Evolutionary conservation across 2,797 vertebrate species (phyloP), one percentile per base, ranked within the genome.

Genomic region (Gymnocypris eckloni): DNA sequence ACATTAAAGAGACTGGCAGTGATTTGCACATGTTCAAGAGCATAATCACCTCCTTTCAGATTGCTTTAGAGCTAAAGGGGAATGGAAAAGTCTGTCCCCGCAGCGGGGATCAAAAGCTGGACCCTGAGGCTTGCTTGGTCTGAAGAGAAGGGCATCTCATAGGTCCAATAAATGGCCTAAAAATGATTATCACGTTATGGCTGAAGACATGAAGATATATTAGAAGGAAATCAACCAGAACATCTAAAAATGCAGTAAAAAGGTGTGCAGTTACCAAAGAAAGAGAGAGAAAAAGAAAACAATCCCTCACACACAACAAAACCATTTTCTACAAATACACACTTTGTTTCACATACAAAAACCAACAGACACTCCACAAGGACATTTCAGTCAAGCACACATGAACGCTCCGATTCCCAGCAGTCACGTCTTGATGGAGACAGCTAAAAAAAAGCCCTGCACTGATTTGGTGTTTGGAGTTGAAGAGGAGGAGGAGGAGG

Each of bases 401-500:
- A 92, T 82, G 66, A 69, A 84, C 56, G 67, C 66, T 85, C 66
- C 48, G 75, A 72, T 83, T 82, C 77, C 76, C 81, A 81, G 83
- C 79, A 78, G 64, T 67, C 71, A 82, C 20, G 15, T 81, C 50
- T 78, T 45, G 66, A 59, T 59, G 54, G 22, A 84, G 82, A 69
- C 69, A 59, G 77, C 81, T 83, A 48, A 83, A 79, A 78, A 81
- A 81, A 70, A 85, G 73, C 76, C 72, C 86, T 79, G 69, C 84
- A 50, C 70, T 85, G 82, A 79, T 81, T 86, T 94, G 94, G 85
- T 83, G 79, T 78, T 85, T 94, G 93, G 93, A 93, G 92, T 92
- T 92, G 94, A 94, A 93, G 92, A 93, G 92, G 91, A 39, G 92
- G 89, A 94, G 91, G 93, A 94, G 91, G 93, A 94, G 93, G 89